Evolutionary conservation across 2,888 invertebrate species (phyloP).

Genomic region (Limnephilus rhombicus): DNA sequence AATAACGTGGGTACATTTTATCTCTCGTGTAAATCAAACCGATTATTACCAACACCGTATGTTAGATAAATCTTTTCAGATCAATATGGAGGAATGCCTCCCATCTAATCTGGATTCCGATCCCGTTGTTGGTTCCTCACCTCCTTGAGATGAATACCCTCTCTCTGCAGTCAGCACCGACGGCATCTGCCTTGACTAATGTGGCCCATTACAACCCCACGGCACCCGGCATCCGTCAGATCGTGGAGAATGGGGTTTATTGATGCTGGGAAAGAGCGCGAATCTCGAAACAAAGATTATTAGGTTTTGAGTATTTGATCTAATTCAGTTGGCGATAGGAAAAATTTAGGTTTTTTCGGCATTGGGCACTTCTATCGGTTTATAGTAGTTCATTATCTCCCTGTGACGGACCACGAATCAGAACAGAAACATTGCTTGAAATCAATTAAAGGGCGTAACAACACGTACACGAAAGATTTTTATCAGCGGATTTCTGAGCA

Average conservation of each 20-base stretch:
- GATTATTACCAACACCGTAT: background rate
- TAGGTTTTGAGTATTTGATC: no score
- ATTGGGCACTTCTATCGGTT: no score
- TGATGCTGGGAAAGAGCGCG: background rate
- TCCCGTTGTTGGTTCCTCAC: background rate
- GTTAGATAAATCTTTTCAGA: background rate
- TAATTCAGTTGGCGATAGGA: no score
- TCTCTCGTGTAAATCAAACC: background rate
- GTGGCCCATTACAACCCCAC: background rate
- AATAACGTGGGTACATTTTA: background rate
- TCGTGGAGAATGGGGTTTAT: background rate
- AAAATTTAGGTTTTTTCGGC: no score
- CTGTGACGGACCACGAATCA: no score
- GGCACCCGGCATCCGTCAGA: background rate
- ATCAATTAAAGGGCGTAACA: no score
- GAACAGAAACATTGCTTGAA: no score
- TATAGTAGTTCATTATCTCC: no score
- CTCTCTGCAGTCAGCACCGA: background rate
- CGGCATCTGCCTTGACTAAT: background rate
- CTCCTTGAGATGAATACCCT: background rate
- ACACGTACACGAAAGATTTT: no score
- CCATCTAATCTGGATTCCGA: background rate
- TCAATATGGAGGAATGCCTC: background rate
- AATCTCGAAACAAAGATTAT: background rate
- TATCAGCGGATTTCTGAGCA: no score